A percentile compares a stretch with the other conserved stretches of the same genome.
phyloP scores from a whole-genome alignment of 2,797 vertebrate species.

The Ciconia nigra region DNA sequence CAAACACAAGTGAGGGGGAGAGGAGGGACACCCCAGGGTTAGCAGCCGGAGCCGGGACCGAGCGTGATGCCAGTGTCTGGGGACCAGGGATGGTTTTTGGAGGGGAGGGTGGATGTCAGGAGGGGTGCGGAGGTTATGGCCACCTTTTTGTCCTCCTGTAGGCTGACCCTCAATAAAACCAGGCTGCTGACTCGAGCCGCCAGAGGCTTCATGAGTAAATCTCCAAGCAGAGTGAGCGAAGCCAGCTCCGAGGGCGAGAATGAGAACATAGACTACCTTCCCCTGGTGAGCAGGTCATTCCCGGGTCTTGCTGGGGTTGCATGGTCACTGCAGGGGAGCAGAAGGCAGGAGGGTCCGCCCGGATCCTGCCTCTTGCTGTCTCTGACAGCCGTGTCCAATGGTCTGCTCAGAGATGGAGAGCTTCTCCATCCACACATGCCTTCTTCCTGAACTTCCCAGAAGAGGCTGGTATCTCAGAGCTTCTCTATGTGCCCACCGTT shows the following conservation, averaged over 20 bases:
- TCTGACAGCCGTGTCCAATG: fast-evolving
- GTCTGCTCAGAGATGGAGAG: not conserved
- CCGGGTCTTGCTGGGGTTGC: not conserved
- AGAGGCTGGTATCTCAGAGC: not conserved
- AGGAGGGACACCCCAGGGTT: not conserved
- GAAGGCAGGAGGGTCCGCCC: not conserved
- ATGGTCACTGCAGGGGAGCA: not conserved
- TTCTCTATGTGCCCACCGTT: not conserved
- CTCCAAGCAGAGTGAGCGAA: constrained; percentile 80
- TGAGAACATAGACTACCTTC: constrained; percentile 89
- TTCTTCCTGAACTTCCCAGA: not conserved
- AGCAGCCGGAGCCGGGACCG: fast-evolving
- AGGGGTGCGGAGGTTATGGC: fast-evolving
- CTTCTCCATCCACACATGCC: not conserved
- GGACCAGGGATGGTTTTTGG: not conserved
- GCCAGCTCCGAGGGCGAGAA: constrained; percentile 75
- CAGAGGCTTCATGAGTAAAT: constrained; percentile 89
- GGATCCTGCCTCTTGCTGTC: not conserved
- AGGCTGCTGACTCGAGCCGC: constrained; percentile 87
- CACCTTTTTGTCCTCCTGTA: constrained; percentile 16
- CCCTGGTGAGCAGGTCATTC: constrained; percentile 80
- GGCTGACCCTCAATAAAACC: constrained; percentile 87
- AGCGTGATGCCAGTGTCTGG: fast-evolving
- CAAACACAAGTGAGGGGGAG: not conserved
- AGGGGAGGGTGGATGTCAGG: not conserved